Conservation (phyloP, 2,888 invertebrate genomes). For the Lepidonotus clava region DNA sequence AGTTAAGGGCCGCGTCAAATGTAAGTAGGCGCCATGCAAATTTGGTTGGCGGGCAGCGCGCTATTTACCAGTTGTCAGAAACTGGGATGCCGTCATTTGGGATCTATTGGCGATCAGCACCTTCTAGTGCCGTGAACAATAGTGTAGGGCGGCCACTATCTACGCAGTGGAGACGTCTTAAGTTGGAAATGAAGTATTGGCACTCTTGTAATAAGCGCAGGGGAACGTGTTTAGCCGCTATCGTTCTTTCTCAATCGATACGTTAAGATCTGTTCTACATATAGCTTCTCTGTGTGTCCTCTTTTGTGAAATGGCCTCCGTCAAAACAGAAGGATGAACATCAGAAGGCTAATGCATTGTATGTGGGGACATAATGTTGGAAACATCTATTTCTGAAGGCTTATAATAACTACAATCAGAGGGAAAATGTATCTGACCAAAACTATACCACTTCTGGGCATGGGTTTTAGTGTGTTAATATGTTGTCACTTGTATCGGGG, state of each 20-base stretch:
- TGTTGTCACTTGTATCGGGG: too few relatives aligned
- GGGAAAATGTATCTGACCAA: too few relatives aligned
- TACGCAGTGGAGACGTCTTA: neutral
- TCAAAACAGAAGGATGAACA: too few relatives aligned
- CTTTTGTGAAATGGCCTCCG: too few relatives aligned
- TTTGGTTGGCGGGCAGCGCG: neutral
- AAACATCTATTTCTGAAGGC: too few relatives aligned
- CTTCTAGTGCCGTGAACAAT: neutral
- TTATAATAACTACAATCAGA: too few relatives aligned
- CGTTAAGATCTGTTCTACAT: neutral
- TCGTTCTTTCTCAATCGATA: conserved; percentile 41
- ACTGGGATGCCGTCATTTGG: neutral
- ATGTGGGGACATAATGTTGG: too few relatives aligned
- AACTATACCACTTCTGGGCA: too few relatives aligned
- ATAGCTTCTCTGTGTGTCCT: neutral
- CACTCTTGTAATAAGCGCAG: conserved; percentile 42
- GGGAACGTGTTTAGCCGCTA: neutral
- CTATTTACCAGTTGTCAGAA: neutral
- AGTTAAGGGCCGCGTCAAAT: neutral
- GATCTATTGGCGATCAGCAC: conserved; percentile 14
- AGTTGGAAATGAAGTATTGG: conserved; percentile 51
- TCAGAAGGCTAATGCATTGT: too few relatives aligned
- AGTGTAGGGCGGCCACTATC: neutral
- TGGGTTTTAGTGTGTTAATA: too few relatives aligned
- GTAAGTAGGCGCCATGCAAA: neutral